Base-by-base conservation (phyloP, 2,113 vertebrate species). In the Gulo gulo region DNA sequence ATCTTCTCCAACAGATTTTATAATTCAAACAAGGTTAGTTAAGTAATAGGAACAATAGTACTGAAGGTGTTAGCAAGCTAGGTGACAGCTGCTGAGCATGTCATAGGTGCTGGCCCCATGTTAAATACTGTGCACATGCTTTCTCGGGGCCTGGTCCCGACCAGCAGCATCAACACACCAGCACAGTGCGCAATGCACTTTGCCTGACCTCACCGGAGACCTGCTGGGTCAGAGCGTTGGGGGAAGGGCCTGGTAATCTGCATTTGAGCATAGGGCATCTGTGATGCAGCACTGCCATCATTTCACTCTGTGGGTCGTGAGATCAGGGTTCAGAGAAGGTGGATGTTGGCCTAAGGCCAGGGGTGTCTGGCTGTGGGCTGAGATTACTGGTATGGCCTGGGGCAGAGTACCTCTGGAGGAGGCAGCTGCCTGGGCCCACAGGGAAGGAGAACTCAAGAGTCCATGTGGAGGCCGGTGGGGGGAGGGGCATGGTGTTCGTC, bases 111-210 rank as follows among this genome's bases (percentile, higher is more conserved):
- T 55, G 34, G 31, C 55, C 9, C 69, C 4, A 0, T 6, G 0
- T 42, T 67, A 21, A 29, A 50, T 7, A 29, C 6, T 1, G 3
- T 0, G 1, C 1, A 8, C 45, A 21, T 79, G 29, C 18, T 42
- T 73, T 57, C 78, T 42, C 0, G 0, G 57, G 31, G 0, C 18
- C 11, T 8, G 34, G 16, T 50, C 34, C 14, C 71, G n/a, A 2
- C 6, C 29, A 74, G 20, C 45, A 52, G 26, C 2, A 1, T 21
- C 0, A 0, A 24, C 11, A 76, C 0, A 18, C 10, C 20, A 0
- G 15, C 3, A 2, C 7, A 23, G 7, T 36, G 36, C 4, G 61
- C 61, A 57, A 47, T 13, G 14, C 14, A 7, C 4, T 8, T 13
- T 42, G 13, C 18, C 29, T 26, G 31, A 13, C 6, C 34, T 52